These are phyloP conservation scores for Aporrectodea caliginosa DNA, from an alignment of 1,140 invertebrate species.

Conservation along the genomic window DNA sequence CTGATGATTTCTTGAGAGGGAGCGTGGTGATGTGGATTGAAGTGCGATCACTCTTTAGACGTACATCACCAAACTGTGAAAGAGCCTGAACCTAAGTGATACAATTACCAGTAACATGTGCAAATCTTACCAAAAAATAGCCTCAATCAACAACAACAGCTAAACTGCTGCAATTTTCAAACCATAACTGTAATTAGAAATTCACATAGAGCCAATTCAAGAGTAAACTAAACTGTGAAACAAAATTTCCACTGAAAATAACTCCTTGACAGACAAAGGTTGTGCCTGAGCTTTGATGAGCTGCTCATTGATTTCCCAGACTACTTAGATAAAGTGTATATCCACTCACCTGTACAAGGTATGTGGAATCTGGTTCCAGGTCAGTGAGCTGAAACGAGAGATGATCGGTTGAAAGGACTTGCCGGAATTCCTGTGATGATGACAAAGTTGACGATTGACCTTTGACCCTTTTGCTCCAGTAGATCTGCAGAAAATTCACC, in stretches of 20 bases:
- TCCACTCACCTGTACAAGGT: slow-evolving; percentile 36
- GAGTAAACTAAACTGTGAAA: too few species aligned
- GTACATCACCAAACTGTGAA: background rate
- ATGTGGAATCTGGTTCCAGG: slow-evolving; percentile 32
- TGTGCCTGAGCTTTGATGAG: too few species aligned
- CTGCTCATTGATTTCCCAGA: too few species aligned
- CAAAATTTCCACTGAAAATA: too few species aligned
- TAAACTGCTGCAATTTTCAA: too few species aligned
- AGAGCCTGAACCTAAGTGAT: background rate
- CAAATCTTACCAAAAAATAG: too few species aligned
- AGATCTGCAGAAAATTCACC: background rate
- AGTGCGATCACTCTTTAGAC: background rate
- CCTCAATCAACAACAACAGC: too few species aligned
- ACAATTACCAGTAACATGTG: too few species aligned
- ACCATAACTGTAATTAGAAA: too few species aligned
- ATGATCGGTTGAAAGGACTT: slow-evolving; percentile 1
- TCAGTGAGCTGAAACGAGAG: slow-evolving; percentile 21
- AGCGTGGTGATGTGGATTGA: background rate
- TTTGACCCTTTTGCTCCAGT: background rate
- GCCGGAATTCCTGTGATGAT: slow-evolving; percentile 14
- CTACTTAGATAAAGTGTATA: too few species aligned
- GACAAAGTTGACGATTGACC: background rate
- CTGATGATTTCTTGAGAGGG: background rate
- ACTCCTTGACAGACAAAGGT: too few species aligned
- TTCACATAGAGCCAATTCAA: too few species aligned